Evolutionary conservation across 2,113 vertebrate genomes (phyloP).

Genomic region (Dermatemys mawii): DNA sequence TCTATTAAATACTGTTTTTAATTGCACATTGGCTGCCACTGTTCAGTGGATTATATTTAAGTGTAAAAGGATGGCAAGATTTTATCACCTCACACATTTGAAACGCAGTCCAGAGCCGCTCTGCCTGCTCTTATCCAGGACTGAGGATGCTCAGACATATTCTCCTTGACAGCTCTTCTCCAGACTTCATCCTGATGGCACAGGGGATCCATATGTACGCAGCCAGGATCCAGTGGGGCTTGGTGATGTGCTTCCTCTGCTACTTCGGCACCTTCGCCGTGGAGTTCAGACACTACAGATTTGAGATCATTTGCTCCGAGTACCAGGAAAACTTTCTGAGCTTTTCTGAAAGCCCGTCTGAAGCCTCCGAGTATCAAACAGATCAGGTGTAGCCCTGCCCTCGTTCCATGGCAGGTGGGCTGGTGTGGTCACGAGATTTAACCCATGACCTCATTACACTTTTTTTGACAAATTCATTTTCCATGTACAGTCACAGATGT

Average conservation of each 20-base stretch:
- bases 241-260: conserved; percentile 90
- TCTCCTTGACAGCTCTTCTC: conserved; percentile 77
- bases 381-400: conserved; percentile 79
- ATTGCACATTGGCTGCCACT: not conserved
- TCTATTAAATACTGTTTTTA: not conserved
- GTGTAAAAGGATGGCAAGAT: not conserved
- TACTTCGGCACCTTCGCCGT: conserved; percentile 88
- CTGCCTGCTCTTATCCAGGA: rapidly evolving
- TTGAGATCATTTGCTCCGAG: conserved; percentile 83
- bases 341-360: conserved; percentile 79
- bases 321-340: conserved; percentile 80
- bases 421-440: conserved; percentile 40
- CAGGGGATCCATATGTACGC: conserved; percentile 83
- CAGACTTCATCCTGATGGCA: conserved; percentile 85
- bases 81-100: not conserved
- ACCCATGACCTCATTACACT: conserved; percentile 49
- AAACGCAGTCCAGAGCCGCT: not conserved
- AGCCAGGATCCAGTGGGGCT: conserved; percentile 88
- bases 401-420: not conserved
- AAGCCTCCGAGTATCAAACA: conserved; percentile 82
- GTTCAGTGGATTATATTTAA: not conserved
- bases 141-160: not conserved
- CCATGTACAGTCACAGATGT: not conserved
- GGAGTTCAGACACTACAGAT: conserved; percentile 91
- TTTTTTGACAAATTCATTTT: conserved; percentile 45